Conservation (phyloP, 2,888 invertebrate species). For the Cheilosia urbana region DNA sequence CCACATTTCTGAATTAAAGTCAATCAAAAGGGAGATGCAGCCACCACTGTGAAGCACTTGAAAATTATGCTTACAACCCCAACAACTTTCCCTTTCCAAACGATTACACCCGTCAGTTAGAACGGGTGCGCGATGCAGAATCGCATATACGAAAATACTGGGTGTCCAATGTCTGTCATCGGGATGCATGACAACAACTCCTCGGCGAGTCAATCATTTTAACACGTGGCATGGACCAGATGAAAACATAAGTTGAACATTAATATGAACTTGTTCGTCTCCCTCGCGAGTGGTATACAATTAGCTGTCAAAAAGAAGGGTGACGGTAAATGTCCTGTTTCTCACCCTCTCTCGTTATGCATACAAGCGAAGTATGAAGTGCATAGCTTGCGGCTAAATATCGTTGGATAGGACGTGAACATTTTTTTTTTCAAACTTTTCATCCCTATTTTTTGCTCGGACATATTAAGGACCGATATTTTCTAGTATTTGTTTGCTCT, state of each 20-base stretch:
- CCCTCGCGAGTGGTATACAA: constrained; percentile 24
- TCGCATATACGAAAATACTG: constrained; percentile 9
- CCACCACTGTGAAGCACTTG: constrained; percentile 31
- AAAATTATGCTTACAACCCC: constrained; percentile 7
- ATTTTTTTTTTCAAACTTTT: constrained; percentile 34
- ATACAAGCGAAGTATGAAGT: constrained; percentile 1
- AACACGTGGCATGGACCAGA: constrained; percentile 29
- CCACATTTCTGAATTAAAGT: constrained; percentile 26
- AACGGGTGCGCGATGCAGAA: constrained; percentile 7
- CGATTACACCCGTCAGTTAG: constrained; percentile 56
- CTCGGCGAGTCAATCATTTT: constrained; percentile 45
- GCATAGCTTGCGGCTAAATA: constrained; percentile 38
- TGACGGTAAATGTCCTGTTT: constrained; percentile 32
- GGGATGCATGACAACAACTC: constrained; percentile 16
- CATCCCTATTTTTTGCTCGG: constrained; percentile 33
- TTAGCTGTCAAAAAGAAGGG: constrained; percentile 21
- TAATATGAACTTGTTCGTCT: not conserved
- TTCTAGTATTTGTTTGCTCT: constrained; percentile 51
- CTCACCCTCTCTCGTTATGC: constrained; percentile 9
- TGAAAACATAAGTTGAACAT: constrained; percentile 46
- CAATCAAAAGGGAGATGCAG: constrained; percentile 41
- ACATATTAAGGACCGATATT: constrained; percentile 5
- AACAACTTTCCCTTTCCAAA: constrained; percentile 40
- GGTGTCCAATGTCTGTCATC: constrained; percentile 40
- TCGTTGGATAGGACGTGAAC: constrained; percentile 19